Evolutionary conservation across 2,797 vertebrate genomes (phyloP).

Genomic region (Coregonus ussuriensis): DNA sequence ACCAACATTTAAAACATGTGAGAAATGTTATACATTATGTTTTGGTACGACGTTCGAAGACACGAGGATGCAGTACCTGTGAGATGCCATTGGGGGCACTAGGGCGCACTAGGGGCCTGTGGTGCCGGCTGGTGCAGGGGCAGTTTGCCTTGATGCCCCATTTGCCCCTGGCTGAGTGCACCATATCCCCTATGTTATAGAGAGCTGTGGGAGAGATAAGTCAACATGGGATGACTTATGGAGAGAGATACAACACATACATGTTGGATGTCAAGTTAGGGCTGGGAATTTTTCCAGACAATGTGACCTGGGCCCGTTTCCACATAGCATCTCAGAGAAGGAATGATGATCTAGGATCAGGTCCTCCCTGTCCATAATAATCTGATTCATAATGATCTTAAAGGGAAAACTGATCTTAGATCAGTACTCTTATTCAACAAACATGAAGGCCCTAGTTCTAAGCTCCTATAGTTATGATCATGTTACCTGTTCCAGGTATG

Average conservation of each 20-base stretch:
- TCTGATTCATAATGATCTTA: too few relatives aligned
- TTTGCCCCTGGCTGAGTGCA: constrained; percentile 95
- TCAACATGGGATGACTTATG: background rate
- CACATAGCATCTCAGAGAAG: too few relatives aligned
- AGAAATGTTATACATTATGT: too few relatives aligned
- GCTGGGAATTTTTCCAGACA: too few relatives aligned
- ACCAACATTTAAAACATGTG: background rate
- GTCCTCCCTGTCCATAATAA: too few relatives aligned
- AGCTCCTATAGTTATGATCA: constrained; percentile 21
- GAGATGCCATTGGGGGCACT: constrained; percentile 94
- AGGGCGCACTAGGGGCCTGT: constrained; percentile 88
- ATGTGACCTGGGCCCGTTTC: too few relatives aligned
- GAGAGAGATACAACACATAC: too few relatives aligned
- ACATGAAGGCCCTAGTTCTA: background rate
- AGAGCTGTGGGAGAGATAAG: constrained; percentile 77
- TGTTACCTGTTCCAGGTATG: constrained; percentile 94
- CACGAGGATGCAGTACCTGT: constrained; percentile 81
- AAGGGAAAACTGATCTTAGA: too few relatives aligned
- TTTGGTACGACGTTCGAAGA: background rate
- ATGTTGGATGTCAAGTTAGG: too few relatives aligned
- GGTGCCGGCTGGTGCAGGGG: constrained; percentile 93
- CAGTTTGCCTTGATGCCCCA: constrained; percentile 99
- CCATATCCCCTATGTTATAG: constrained; percentile 99
- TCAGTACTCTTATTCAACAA: too few relatives aligned
- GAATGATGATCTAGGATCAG: too few relatives aligned